A percentile compares a stretch with the other conserved stretches of the same genome.
Conservation (phyloP, 2,888 invertebrate genomes). For the Patella caerulea region DNA sequence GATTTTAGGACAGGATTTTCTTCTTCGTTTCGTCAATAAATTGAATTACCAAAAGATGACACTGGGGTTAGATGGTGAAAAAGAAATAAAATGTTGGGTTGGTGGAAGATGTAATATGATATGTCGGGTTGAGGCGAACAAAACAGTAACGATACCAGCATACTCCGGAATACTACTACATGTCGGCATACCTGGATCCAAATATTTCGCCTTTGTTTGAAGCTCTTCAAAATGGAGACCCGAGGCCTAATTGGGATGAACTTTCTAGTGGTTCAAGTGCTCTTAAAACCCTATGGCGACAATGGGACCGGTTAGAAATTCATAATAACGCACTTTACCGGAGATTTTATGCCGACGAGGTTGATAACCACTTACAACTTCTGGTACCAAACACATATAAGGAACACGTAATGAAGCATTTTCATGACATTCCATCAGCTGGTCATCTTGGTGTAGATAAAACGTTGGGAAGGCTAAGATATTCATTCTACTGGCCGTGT, state of each 20-base stretch:
- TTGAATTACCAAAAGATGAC: slow-evolving; percentile 3
- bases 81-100: slow-evolving; percentile 16
- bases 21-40: slow-evolving; percentile 17
- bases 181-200: slow-evolving; percentile 6
- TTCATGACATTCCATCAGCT: slow-evolving; percentile 22
- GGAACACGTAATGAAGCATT: background rate
- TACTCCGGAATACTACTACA: slow-evolving; percentile 12
- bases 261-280: background rate
- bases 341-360: background rate
- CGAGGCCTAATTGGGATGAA: background rate
- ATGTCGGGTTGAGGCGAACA: slow-evolving; percentile 13
- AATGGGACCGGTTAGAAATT: background rate
- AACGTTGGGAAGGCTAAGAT: slow-evolving; percentile 14
- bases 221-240: background rate
- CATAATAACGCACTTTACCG: background rate
- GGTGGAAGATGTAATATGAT: slow-evolving; percentile 10
- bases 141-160: slow-evolving; percentile 8
- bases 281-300: background rate
- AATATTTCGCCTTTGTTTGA: no score
- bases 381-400: slow-evolving; percentile 3
- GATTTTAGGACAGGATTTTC: slow-evolving; percentile 30
- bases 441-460: slow-evolving; percentile 20
- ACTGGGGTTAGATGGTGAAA: background rate
- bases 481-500: slow-evolving; percentile 18
- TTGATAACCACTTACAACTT: background rate